Percentiles rank a stretch among this genome's conserved stretches.
These are phyloP conservation scores for Epinotia bilunana DNA, from an alignment of 2,888 invertebrate genomes.

Conservation along the genomic window DNA sequence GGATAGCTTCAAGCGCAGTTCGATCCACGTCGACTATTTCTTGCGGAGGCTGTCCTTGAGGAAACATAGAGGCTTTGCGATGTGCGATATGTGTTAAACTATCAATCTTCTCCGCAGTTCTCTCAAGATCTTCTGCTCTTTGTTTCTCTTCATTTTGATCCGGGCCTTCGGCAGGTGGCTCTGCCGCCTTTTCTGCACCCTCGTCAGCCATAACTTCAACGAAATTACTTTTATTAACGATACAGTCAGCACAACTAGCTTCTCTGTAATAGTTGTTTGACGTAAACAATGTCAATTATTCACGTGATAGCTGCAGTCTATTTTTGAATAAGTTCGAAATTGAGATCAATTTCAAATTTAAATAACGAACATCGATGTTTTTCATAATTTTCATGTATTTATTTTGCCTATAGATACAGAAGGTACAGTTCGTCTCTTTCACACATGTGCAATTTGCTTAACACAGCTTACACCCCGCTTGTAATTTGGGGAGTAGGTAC, in stretches of 20 bases:
- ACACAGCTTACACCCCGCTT: too few relatives aligned
- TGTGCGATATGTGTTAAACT: conserved; percentile 54
- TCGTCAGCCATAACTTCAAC: conserved; percentile 57
- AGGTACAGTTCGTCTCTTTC: neutral
- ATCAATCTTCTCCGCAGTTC: conserved; percentile 58
- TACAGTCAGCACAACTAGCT: conserved; percentile 40
- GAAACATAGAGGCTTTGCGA: conserved; percentile 54
- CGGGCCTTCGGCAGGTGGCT: conserved; percentile 45
- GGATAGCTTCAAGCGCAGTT: conserved; percentile 73
- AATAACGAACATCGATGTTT: conserved; percentile 36
- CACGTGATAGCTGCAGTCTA: conserved; percentile 17
- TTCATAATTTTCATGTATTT: too few relatives aligned
- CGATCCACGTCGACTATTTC: conserved; percentile 68
- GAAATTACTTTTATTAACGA: conserved; percentile 43
- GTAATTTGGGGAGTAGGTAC: too few relatives aligned
- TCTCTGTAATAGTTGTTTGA: conserved; percentile 19
- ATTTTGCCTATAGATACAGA: neutral
- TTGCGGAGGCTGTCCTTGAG: conserved; percentile 45
- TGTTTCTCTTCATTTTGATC: conserved; percentile 47
- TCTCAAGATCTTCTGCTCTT: conserved; percentile 54
- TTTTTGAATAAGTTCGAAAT: conserved; percentile 33
- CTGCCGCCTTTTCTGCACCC: conserved; percentile 52
- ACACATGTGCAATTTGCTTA: neutral
- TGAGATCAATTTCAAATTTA: conserved; percentile 45
- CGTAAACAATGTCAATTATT: conserved; percentile 26